These are phyloP conservation scores for Trachelus troglodyta DNA, from an alignment of 2,888 invertebrate species.

Conservation along the genomic window DNA sequence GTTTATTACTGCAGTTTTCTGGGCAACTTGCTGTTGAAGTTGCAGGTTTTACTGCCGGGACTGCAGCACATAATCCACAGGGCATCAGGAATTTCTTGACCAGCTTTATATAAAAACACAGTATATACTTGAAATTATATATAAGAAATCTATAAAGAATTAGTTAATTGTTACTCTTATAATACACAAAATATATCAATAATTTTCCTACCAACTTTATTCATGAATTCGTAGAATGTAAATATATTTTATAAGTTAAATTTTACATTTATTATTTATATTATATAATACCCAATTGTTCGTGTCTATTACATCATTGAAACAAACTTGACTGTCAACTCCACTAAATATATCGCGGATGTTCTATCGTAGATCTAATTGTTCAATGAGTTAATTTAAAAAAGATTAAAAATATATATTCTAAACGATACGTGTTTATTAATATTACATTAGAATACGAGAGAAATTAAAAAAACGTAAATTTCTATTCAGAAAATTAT, in stretches of 20 bases:
- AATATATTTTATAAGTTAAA: no score
- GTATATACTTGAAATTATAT: constrained; percentile 1
- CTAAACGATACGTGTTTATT: neutral
- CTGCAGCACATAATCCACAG: constrained; percentile 59
- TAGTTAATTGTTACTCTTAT: constrained; percentile 14
- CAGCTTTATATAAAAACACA: constrained; percentile 43
- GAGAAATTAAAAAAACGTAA: neutral
- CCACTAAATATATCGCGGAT: no score
- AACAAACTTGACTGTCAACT: neutral
- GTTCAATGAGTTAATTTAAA: neutral
- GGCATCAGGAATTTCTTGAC: constrained; percentile 62
- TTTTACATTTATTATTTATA: no score
- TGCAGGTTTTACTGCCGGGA: constrained; percentile 47
- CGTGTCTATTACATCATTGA: neutral
- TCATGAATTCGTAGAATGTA: no score
- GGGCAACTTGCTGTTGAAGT: constrained; percentile 29
- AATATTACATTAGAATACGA: neutral
- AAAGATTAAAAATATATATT: neutral
- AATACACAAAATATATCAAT: neutral
- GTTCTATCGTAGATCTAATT: no score
- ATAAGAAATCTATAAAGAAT: constrained; percentile 11
- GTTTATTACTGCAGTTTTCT: constrained; percentile 32
- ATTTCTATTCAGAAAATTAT: neutral
- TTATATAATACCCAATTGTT: no score
- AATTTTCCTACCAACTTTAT: neutral